Conservation (phyloP, 2,888 invertebrate genomes). For the Teleiodes luculella region DNA sequence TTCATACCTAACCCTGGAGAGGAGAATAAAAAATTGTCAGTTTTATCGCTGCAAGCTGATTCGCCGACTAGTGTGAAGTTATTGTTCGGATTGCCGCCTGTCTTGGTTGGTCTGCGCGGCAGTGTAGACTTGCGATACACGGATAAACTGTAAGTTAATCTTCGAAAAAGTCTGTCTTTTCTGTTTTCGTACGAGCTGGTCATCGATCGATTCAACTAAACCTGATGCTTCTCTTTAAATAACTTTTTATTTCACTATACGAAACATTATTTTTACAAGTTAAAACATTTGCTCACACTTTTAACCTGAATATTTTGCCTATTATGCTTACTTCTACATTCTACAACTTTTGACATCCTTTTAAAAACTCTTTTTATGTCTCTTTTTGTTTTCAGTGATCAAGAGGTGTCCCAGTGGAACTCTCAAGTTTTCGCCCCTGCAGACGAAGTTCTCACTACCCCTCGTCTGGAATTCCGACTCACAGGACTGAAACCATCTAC, state of each 20-base stretch:
- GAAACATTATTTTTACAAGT: no score
- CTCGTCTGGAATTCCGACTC: slow-evolving; percentile 90
- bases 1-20: slow-evolving; percentile 51
- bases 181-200: no score
- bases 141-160: slow-evolving; percentile 84
- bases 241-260: no score
- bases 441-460: slow-evolving; percentile 90
- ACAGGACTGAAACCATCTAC: slow-evolving; percentile 87
- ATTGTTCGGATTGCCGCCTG: slow-evolving; percentile 88
- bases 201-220: no score
- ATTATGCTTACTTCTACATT: no score
- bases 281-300: no score
- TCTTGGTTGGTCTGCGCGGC: slow-evolving; percentile 91
- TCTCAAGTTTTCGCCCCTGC: slow-evolving; percentile 92
- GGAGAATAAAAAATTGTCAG: slow-evolving; percentile 69
- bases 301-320: no score
- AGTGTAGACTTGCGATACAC: slow-evolving; percentile 93
- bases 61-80: slow-evolving; percentile 89
- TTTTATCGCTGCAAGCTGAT: slow-evolving; percentile 84
- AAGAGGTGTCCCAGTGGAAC: slow-evolving; percentile 86
- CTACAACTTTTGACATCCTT: no score
- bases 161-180: no score
- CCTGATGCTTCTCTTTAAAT: no score
- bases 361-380: no score
- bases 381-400: slow-evolving; percentile 64